A percentile compares a stretch with the other conserved stretches of the same genome.
Evolutionary conservation across 2,888 invertebrate genomes (phyloP).

Genomic region (Ormia ochracea): DNA sequence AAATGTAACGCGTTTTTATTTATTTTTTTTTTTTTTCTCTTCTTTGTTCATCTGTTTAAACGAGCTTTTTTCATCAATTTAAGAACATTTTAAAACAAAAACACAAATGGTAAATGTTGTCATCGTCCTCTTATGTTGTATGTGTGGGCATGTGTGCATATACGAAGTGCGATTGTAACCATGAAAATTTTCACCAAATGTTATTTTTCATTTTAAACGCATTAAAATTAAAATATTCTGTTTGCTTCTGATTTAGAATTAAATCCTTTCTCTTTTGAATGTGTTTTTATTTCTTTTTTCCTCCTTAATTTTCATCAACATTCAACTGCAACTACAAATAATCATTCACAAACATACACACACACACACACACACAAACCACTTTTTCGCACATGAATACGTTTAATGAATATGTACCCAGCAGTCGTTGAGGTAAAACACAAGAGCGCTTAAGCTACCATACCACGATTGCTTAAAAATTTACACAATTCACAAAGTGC

Average conservation of each 20-base stretch:
- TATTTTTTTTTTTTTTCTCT: too few relatives aligned
- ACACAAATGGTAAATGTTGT: too few relatives aligned
- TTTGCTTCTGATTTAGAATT: slow-evolving; percentile 44
- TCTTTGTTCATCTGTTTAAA: too few relatives aligned
- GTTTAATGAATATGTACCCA: neutral
- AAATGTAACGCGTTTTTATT: neutral
- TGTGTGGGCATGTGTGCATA: too few relatives aligned
- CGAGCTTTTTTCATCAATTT: neutral
- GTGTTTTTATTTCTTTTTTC: too few relatives aligned
- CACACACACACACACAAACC: too few relatives aligned
- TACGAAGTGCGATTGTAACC: slow-evolving; percentile 2
- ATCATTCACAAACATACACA: too few relatives aligned
- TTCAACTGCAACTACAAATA: slow-evolving; percentile 7
- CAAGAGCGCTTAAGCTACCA: too few relatives aligned
- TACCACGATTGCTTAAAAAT: too few relatives aligned
- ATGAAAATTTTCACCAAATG: slow-evolving; percentile 30
- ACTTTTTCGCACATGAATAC: neutral
- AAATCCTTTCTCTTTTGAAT: slow-evolving; percentile 27
- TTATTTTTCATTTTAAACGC: slow-evolving; percentile 39
- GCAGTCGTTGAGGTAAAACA: neutral
- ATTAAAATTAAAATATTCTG: slow-evolving; percentile 45
- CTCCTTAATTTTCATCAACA: slow-evolving; percentile 17
- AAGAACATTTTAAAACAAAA: too few relatives aligned
- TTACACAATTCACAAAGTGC: too few relatives aligned
- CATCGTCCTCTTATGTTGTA: too few relatives aligned